Evolutionary conservation across 1,140 invertebrate genomes (phyloP).

Genomic region (Platorchestia sp.): DNA sequence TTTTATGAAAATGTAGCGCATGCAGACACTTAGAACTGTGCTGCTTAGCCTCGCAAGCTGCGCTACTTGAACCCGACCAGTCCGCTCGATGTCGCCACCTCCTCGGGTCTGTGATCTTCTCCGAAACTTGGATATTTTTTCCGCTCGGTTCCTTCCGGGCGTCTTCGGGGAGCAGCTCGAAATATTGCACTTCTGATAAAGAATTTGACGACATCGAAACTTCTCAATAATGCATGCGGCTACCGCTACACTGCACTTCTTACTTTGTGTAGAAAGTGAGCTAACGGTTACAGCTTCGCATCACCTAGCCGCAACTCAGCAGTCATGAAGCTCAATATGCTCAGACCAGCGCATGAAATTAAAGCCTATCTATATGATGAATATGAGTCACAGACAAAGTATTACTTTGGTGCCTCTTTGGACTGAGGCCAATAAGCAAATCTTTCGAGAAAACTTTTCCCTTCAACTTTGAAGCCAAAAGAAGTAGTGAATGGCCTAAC

Average conservation of each 20-base stretch:
- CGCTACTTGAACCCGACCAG: neutral
- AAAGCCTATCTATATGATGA: neutral
- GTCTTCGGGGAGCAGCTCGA: conserved; percentile 46
- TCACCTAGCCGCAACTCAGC: neutral
- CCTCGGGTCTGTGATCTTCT: neutral
- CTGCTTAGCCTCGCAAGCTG: neutral
- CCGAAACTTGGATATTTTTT: conserved; percentile 53
- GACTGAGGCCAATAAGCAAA: conserved; percentile 42
- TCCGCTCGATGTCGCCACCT: neutral
- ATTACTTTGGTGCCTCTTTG: conserved; percentile 1
- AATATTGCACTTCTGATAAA: conserved; percentile 55
- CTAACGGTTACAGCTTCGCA: neutral
- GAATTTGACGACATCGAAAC: conserved; percentile 53
- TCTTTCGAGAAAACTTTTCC: conserved; percentile 23
- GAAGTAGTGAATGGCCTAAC: conserved; percentile 52
- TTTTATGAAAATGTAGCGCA: neutral
- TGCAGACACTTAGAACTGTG: neutral
- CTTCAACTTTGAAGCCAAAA: conserved; percentile 28
- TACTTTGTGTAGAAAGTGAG: neutral
- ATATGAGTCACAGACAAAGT: neutral
- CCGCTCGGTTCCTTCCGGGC: conserved; percentile 48
- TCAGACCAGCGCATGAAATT: neutral
- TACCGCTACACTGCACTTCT: conserved; percentile 31
- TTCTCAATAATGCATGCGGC: conserved; percentile 51
- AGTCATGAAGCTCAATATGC: neutral